Percentiles rank a stretch among this genome's conserved stretches.
These are phyloP conservation scores for Drosophila suboccidentalis DNA, from an alignment of 2,888 invertebrate genomes.

Conservation along the genomic window DNA sequence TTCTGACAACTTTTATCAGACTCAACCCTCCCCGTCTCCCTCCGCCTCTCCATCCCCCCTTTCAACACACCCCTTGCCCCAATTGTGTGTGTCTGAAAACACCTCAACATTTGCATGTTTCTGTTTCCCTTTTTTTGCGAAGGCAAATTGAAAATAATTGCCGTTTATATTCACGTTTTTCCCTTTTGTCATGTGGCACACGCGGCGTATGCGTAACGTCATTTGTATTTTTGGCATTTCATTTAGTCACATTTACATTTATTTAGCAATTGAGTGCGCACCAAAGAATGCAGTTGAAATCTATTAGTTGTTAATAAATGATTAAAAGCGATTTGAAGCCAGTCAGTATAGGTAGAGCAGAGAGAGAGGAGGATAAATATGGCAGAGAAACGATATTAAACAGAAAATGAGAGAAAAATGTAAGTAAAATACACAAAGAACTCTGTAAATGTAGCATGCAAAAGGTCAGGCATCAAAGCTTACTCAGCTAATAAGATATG, in stretches of 20 bases:
- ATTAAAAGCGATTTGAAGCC: neutral
- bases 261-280: neutral
- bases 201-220: constrained; percentile 37
- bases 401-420: no score
- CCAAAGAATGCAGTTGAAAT: constrained; percentile 12
- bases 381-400: no score
- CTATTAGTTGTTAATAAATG: constrained; percentile 1
- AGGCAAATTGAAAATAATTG: constrained; percentile 55
- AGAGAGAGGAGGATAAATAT: no score
- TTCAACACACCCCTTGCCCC: no score
- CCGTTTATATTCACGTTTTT: constrained; percentile 27
- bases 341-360: neutral
- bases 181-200: constrained; percentile 12
- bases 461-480: no score
- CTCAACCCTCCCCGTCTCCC: neutral
- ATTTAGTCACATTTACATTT: neutral
- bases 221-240: constrained; percentile 2
- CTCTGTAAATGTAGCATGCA: no score
- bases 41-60: neutral
- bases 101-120: constrained; percentile 29
- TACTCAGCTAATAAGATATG: no score
- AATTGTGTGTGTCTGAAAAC: constrained; percentile 17
- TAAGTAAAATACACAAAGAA: no score
- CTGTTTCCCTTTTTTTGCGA: neutral
- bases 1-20: constrained; percentile 68